Conservation (phyloP, 2,888 invertebrate species). For the Drosophila barbarae region DNA sequence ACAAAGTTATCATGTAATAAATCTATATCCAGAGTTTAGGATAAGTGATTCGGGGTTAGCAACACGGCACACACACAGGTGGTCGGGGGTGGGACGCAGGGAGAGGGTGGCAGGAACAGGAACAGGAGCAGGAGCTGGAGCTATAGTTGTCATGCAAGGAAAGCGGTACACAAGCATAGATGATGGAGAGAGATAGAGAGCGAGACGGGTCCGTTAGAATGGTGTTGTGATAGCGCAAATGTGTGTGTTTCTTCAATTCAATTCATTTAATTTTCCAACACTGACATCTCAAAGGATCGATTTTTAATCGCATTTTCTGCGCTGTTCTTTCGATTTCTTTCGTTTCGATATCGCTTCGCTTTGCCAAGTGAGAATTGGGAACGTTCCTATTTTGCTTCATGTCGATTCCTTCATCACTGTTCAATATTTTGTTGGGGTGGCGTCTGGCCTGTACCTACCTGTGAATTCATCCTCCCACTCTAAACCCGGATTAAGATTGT, state of each 20-base stretch:
- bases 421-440: conserved; percentile 39
- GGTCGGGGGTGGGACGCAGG: not conserved
- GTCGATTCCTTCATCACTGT: conserved; percentile 78
- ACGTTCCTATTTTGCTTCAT: conserved; percentile 80
- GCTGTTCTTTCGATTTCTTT: conserved; percentile 4
- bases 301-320: conserved; percentile 18
- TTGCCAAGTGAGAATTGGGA: conserved; percentile 68
- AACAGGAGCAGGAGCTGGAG: conserved; percentile 2
- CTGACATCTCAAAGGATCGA: conserved; percentile 15
- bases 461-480: conserved; percentile 99
- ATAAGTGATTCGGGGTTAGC: conserved; percentile 27
- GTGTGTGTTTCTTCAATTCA: conserved; percentile 14
- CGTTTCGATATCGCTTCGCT: conserved; percentile 23
- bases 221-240: conserved; percentile 24
- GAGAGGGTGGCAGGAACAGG: conserved; percentile 1
- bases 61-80: conserved; percentile 28
- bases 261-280: conserved; percentile 21
- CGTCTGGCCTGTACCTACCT: conserved; percentile 87
- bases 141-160: conserved; percentile 16
- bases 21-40: not conserved
- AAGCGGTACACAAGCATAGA: conserved; percentile 26
- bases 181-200: conserved; percentile 15
- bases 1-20: conserved; percentile 12
- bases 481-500: conserved; percentile 99
- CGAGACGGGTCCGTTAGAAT: conserved; percentile 13